phyloP scores from a whole-genome alignment of 2,888 invertebrate species.

The Hesperia comma region DNA sequence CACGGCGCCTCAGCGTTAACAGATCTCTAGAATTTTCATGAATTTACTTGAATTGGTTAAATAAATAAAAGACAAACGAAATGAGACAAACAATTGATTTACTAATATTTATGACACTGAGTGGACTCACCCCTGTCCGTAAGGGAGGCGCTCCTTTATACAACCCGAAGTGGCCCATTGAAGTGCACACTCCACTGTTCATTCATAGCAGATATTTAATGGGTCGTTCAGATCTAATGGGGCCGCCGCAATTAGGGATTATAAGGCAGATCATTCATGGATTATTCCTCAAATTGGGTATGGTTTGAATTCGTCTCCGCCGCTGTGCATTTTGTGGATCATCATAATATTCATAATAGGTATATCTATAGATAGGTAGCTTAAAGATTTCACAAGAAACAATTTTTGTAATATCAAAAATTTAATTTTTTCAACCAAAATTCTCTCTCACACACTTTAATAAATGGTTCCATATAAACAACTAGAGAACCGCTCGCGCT shows the following conservation, averaged over 20 bases:
- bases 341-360: neutral
- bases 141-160: slow-evolving; percentile 18
- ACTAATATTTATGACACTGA: slow-evolving; percentile 10
- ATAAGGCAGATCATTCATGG: slow-evolving; percentile 19
- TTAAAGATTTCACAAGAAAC: neutral
- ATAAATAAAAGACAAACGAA: neutral
- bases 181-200: slow-evolving; percentile 13
- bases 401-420: no score
- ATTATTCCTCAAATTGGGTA: slow-evolving; percentile 9
- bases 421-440: no score
- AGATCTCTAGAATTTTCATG: no score
- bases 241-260: slow-evolving; percentile 19
- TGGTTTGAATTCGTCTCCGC: neutral
- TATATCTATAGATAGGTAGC: no score
- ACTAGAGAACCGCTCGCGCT: no score
- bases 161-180: slow-evolving; percentile 27
- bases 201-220: slow-evolving; percentile 27
- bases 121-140: slow-evolving; percentile 8
- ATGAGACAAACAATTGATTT: neutral
- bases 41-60: neutral
- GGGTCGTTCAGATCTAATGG: slow-evolving; percentile 18
- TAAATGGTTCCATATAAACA: no score
- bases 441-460: no score
- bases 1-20: no score
- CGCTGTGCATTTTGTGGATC: neutral